Evolutionary conservation across 2,888 invertebrate genomes (phyloP), one percentile per base, ranked within the genome.

Genomic region (Pseudanteris insignis): DNA sequence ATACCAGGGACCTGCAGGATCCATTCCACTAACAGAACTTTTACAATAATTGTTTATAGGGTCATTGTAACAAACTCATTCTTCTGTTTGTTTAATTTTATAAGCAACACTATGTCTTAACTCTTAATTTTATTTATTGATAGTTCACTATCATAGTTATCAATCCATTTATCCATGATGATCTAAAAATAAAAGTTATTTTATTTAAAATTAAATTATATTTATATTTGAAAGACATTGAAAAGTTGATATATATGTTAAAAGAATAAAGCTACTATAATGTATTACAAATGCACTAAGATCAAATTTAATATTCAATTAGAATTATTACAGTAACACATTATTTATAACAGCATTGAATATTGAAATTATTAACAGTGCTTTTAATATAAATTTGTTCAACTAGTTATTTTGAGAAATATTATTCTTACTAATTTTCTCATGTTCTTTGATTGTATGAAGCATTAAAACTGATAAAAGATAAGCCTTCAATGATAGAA

Each of bases 1-100:
- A 82, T 89, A 89, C 92, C 92, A 92, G 84, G 92, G 91, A 84
- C 90, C 91, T 81, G 90, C 90, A 81, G 92, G 92, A 88, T 92
- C 92, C 92, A 92, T 92, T 83, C 74, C 76, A 73, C 13, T 24
- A 13, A 10, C 38, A 9, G 11, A 2, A 11, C 9, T 15, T 15
- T 5, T 24, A 5, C 10, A 15, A 10, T 4, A 11, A n/a, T 2
- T 4, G 10, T 12, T 12, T 44, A 46, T 21, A n/a, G 15, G 46
- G 40, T 55, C 55, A 55, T 55, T 37, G 41, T 41, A 15, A 6
- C 18, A 3, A 5, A 32, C 12, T 10, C 48, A 48, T 38, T n/a
- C 2, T 37, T 1, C 11, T 14, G 24, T 21, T 13, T 34, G n/a
- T 13, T 21, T 21, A 7, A 21, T 3, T 21, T 21, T 5, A 7